Evolutionary conservation across 2,888 invertebrate genomes (phyloP).

Genomic region (Julus scandinavius): DNA sequence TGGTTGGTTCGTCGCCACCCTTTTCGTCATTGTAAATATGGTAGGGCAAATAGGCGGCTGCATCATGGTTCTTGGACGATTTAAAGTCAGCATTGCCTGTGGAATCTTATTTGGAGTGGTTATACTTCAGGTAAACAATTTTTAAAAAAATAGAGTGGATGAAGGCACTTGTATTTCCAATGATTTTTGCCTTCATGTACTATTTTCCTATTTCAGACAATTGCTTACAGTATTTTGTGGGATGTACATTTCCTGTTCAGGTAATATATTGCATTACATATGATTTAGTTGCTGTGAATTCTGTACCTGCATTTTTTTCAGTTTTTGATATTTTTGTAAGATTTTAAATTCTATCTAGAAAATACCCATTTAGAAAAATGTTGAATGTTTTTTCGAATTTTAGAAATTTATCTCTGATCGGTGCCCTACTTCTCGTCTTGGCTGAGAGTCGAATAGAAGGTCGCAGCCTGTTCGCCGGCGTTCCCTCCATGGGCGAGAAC

Average conservation of each 20-base stretch:
- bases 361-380: neutral
- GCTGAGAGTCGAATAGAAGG: conserved; percentile 97
- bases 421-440: conserved; percentile 92
- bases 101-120: conserved; percentile 95
- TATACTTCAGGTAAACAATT: conserved; percentile 81
- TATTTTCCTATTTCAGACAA: conserved; percentile 73
- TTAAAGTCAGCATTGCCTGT: conserved; percentile 90
- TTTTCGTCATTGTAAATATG: conserved; percentile 96
- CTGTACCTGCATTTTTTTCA: neutral
- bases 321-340: neutral
- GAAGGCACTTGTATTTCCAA: no score
- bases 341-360: no score
- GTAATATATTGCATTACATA: conserved; percentile 61
- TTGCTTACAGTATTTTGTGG: conserved; percentile 98
- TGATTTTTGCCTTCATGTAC: neutral
- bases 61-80: conserved; percentile 92
- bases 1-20: conserved; percentile 90
- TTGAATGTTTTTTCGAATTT: conserved; percentile 54
- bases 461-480: conserved; percentile 93
- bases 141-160: conserved; percentile 13
- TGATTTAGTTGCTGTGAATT: no score
- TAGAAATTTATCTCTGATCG: conserved; percentile 94
- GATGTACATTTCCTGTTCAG: conserved; percentile 94
- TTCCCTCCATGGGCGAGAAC: conserved; percentile 79
- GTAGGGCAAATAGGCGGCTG: conserved; percentile 96